Evolutionary conservation across 2,888 invertebrate genomes (phyloP).

Genomic region (Eurytoma adleriae): DNA sequence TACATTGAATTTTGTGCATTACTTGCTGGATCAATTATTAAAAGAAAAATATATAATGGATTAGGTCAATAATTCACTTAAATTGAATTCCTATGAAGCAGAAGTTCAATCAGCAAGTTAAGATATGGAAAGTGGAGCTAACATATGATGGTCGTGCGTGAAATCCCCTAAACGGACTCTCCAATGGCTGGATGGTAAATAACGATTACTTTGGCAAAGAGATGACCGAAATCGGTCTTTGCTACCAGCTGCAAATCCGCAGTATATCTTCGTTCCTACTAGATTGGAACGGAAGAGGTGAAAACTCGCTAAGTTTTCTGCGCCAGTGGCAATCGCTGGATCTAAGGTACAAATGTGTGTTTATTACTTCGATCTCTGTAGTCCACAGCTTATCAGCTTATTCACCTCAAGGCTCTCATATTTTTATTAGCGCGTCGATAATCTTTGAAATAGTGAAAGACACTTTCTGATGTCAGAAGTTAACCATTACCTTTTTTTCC

Average conservation of each 20-base stretch:
- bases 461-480: too few species aligned
- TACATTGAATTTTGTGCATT: too few species aligned
- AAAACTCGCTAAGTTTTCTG: constrained; percentile 17
- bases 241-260: constrained; percentile 46
- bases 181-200: constrained; percentile 54
- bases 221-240: constrained; percentile 58
- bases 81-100: too few species aligned
- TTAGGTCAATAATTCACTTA: too few species aligned
- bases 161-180: neutral
- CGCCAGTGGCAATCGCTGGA: neutral
- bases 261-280: constrained; percentile 60
- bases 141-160: too few species aligned
- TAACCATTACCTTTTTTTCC: too few species aligned
- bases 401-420: neutral
- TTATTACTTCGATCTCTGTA: neutral
- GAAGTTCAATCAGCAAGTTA: too few species aligned
- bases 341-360: neutral
- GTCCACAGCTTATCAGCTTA: neutral
- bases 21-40: too few species aligned
- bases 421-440: neutral
- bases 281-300: constrained; percentile 61
- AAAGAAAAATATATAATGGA: too few species aligned
- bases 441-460: too few species aligned
- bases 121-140: too few species aligned
- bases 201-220: constrained; percentile 60